Base-by-base conservation (phyloP, 2,888 invertebrate genomes). In the Caenorhabditis sp. region DNA sequence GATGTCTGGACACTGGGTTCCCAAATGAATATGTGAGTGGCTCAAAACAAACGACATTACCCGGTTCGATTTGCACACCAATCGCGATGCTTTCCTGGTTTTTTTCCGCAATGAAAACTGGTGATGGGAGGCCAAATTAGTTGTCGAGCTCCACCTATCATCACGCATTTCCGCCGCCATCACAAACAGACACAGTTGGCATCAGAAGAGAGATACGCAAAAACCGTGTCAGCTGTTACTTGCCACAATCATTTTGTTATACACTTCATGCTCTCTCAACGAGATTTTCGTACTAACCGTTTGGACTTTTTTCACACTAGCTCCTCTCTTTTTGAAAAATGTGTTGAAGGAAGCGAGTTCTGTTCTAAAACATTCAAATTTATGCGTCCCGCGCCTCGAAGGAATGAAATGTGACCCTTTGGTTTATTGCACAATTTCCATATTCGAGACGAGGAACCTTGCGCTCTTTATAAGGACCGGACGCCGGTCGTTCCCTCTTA, bases 191-290 rank as follows among this genome's bases (percentile, higher is more conserved):
- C 50, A 43, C 59, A 59, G 56, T 72, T 63, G 62, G 50, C 63
- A 63, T 45, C 50, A 39, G 62, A 50, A 56, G 61, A 71, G 27
- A 56, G 59, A 62, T 62, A 62, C 56, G 58, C 48, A 56, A 56
- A 66, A 66, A 71, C 41, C 48, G 53, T 53, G 73, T 73, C 73
- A 73, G 73, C 73, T 73, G 73, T 58, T 65, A 50, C 59, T 73
- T 73, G 73, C 73, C 73, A 59, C 63, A 73, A 63, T 65, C 73
- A 73, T 73, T 73, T 65, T 73, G 37, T 65, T 45, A 73, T 65
- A 73, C 65, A 73, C 65, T 65, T 73, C 65, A 73, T 73, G 73
- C 73, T 58, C 71, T 71, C 48, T 27, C 61, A 30, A 48, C 37
- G 46, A 15, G 46, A 27, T 32, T 71, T 71, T 71, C 70, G 70